phyloP scores from a whole-genome alignment of 2,888 invertebrate genomes.

The Hedya salicella region DNA sequence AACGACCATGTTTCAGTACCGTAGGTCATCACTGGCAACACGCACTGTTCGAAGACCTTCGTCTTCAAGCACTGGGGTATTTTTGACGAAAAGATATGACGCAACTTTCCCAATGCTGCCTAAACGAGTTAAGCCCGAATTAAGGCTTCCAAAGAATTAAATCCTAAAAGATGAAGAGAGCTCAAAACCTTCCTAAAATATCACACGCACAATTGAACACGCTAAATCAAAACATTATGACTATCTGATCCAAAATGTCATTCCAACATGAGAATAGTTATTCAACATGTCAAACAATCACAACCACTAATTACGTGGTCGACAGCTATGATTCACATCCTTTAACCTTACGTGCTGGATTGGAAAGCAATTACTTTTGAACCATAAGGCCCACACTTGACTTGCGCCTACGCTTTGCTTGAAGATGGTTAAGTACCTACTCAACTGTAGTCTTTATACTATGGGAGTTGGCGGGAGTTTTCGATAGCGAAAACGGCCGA shows the following conservation, averaged over 20 bases:
- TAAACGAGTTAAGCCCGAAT: too few species aligned
- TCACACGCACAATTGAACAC: neutral
- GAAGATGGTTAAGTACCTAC: constrained; percentile 59
- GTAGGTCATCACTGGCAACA: too few species aligned
- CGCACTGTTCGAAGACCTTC: too few species aligned
- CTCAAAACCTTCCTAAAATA: too few species aligned
- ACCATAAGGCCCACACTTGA: constrained; percentile 63
- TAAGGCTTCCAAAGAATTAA: too few species aligned
- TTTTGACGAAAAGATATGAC: too few species aligned
- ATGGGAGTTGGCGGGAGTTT: constrained; percentile 43
- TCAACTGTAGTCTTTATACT: constrained; percentile 58
- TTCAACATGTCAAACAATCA: constrained; percentile 48
- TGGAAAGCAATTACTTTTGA: constrained; percentile 71
- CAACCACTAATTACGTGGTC: constrained; percentile 35
- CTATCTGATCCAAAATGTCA: neutral
- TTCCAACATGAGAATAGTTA: constrained; percentile 7
- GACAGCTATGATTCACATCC: constrained; percentile 33
- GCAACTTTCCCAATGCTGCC: too few species aligned
- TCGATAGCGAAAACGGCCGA: constrained; percentile 10
- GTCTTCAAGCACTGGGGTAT: too few species aligned
- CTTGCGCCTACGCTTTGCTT: constrained; percentile 53
- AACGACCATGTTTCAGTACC: too few species aligned
- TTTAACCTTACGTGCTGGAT: constrained; percentile 56
- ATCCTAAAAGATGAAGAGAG: too few species aligned
- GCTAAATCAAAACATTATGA: neutral